Percentiles rank a stretch among this genome's conserved stretches.
These are phyloP conservation scores for Apis florea DNA, from an alignment of 1,140 invertebrate species.

Conservation along the genomic window DNA sequence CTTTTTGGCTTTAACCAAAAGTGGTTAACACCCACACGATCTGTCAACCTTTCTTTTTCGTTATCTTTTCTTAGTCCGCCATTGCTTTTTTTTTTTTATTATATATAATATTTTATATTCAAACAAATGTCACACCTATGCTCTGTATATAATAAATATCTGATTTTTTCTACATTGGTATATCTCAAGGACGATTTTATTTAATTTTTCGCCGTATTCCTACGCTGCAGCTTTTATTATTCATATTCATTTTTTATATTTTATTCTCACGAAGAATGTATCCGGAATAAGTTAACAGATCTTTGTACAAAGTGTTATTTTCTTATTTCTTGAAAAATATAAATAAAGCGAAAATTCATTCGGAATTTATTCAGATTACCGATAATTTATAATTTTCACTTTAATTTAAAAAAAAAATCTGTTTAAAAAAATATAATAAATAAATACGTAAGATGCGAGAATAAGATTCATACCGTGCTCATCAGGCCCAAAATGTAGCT, in stretches of 20 bases:
- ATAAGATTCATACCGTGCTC: constrained; percentile 84
- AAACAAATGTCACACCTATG: constrained; percentile 17
- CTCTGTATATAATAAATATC: constrained; percentile 25
- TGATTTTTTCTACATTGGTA: neutral
- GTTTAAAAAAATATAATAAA: neutral
- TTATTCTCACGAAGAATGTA: too few relatives aligned
- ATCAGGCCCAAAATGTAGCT: constrained; percentile 90
- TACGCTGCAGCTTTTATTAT: neutral
- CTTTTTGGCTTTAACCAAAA: constrained; percentile 15
- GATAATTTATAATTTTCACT: too few relatives aligned
- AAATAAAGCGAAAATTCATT: too few relatives aligned
- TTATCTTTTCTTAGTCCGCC: neutral
- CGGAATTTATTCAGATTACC: too few relatives aligned
- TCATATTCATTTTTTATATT: too few relatives aligned
- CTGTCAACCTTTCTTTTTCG: constrained; percentile 1
- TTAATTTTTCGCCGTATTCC: neutral
- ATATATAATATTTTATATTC: neutral
- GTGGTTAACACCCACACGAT: constrained; percentile 39
- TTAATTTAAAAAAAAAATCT: too few relatives aligned
- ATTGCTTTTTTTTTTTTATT: neutral
- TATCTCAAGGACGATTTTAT: too few relatives aligned
- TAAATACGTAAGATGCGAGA: neutral
- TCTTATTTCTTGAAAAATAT: too few relatives aligned
- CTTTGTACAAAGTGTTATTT: too few relatives aligned
- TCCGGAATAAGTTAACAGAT: too few relatives aligned